Evolutionary conservation across 2,888 invertebrate genomes (phyloP).

Genomic region (Cataglyphis livida): DNA sequence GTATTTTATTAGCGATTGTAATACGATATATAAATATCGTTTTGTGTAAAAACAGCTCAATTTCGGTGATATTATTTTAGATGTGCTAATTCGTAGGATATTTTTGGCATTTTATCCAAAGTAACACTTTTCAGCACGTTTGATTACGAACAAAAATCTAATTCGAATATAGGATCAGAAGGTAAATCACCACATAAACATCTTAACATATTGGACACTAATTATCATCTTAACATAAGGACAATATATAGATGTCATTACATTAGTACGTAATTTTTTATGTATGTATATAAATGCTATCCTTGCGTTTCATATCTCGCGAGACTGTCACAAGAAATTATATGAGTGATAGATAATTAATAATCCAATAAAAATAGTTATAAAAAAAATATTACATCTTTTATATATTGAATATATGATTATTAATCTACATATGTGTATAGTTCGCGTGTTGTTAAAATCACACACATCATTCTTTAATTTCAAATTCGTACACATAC

Average conservation of each 20-base stretch:
- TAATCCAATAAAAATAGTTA: neutral
- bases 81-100: neutral
- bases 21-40: neutral
- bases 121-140: neutral
- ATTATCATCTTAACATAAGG: neutral
- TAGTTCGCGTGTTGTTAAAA: constrained; percentile 6
- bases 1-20: neutral
- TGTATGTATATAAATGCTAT: constrained; percentile 13
- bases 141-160: neutral
- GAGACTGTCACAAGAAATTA: neutral
- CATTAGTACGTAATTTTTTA: neutral
- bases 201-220: neutral
- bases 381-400: neutral
- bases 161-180: neutral
- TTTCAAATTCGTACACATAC: constrained; percentile 43
- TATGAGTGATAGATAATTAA: neutral
- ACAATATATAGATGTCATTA: constrained; percentile 2
- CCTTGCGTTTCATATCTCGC: neutral
- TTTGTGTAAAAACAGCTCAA: neutral
- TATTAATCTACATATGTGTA: constrained; percentile 1
- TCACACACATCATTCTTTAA: constrained; percentile 15
- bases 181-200: neutral
- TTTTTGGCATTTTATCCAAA: neutral
- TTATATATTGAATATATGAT: neutral
- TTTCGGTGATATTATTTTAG: neutral